Percentiles rank a stretch among this genome's conserved stretches.
phyloP scores from a whole-genome alignment of 2,113 vertebrate species.

The Ursus arctos region DNA sequence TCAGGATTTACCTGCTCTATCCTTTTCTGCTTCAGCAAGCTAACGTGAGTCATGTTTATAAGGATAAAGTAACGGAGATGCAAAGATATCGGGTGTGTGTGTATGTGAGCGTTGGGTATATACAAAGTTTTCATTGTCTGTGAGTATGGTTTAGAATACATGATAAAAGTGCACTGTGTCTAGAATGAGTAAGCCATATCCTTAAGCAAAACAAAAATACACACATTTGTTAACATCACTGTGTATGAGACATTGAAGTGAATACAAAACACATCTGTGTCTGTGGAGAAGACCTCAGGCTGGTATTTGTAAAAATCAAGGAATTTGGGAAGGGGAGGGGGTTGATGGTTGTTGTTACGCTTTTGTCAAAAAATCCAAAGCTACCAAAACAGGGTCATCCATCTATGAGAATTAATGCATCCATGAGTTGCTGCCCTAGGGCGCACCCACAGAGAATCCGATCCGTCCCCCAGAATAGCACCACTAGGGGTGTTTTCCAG shows the following conservation, averaged over 20 bases:
- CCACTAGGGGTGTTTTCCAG: slow-evolving; percentile 47
- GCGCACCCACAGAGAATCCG: neutral
- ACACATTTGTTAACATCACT: neutral
- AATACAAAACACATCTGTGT: slow-evolving; percentile 63
- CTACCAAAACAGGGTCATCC: slow-evolving; percentile 70
- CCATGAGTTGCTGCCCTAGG: slow-evolving; percentile 39
- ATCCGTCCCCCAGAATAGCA: neutral
- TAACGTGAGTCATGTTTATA: slow-evolving; percentile 8
- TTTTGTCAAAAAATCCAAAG: slow-evolving; percentile 61
- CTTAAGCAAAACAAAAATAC: slow-evolving; percentile 59
- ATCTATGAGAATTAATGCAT: slow-evolving; percentile 53
- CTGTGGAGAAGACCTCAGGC: slow-evolving; percentile 57
- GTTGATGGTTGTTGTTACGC: neutral
- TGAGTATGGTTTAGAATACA: neutral
- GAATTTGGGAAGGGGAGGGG: neutral
- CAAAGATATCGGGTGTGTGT: neutral
- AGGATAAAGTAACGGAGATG: slow-evolving; percentile 17
- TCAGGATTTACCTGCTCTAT: neutral
- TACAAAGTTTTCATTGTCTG: slow-evolving; percentile 40
- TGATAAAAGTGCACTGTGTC: neutral
- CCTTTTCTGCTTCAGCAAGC: neutral
- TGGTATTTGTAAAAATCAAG: slow-evolving; percentile 62
- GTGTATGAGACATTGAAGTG: slow-evolving; percentile 25
- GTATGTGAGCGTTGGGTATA: neutral
- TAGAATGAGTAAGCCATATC: slow-evolving; percentile 56